These are phyloP conservation scores for Hyaena hyaena DNA, from an alignment of 2,113 vertebrate species.

Conservation along the genomic window DNA sequence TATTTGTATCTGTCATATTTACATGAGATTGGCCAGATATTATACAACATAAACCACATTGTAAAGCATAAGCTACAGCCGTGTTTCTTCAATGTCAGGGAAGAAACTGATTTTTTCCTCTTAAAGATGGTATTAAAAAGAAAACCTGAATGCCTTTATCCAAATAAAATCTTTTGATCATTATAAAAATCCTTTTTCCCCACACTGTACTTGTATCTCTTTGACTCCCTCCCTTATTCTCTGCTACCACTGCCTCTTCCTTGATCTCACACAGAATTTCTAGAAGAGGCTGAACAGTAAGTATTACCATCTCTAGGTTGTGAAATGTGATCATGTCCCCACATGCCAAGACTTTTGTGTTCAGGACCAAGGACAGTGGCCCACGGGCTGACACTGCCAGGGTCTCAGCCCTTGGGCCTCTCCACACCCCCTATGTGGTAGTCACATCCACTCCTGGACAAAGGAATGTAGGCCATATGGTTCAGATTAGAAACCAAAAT, in stretches of 20 bases:
- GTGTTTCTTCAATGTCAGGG: not conserved
- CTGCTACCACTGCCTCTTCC: not conserved
- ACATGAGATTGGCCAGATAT: not conserved
- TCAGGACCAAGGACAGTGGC: constrained; percentile 81
- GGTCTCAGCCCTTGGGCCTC: not conserved
- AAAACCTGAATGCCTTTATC: not conserved
- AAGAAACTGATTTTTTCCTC: not conserved
- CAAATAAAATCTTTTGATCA: constrained; percentile 34
- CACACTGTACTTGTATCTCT: accelerated
- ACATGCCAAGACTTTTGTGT: accelerated
- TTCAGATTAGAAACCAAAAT: constrained; percentile 6
- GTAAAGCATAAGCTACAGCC: not conserved
- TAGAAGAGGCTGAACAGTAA: not conserved
- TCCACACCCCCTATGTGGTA: not conserved
- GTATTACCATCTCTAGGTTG: not conserved
- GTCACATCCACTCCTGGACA: not conserved
- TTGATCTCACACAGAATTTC: not conserved
- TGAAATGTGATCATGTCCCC: not conserved
- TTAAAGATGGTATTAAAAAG: not conserved
- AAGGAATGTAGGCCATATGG: not conserved
- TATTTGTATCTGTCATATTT: not conserved
- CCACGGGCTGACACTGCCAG: accelerated
- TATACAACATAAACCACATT: not conserved
- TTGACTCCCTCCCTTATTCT: not conserved
- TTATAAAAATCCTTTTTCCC: not conserved